Evolutionary conservation across 1,140 invertebrate species (phyloP).

Genomic region (Chelonus insularis): DNA sequence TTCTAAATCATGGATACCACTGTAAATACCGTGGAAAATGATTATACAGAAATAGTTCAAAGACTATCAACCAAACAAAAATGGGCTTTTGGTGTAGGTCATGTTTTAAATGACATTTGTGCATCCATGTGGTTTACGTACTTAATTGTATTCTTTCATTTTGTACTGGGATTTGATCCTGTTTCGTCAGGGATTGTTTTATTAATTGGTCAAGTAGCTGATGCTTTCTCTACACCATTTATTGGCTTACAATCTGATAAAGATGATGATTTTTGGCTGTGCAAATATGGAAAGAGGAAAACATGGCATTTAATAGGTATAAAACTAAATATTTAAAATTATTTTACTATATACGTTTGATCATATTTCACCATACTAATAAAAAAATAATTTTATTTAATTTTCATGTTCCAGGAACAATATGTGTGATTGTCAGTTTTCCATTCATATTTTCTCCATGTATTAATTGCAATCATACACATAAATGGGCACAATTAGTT

Average conservation of each 20-base stretch:
- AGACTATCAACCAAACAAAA: conserved; percentile 37
- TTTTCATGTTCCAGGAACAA: conserved; percentile 69
- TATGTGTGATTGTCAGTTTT: conserved; percentile 80
- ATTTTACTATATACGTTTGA: conserved; percentile 7
- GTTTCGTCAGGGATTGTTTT: conserved; percentile 77
- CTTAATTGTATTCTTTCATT: conserved; percentile 88
- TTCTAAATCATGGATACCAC: conserved; percentile 33
- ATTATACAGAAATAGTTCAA: conserved; percentile 44
- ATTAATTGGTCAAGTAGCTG: conserved; percentile 85
- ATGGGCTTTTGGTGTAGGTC: conserved; percentile 59
- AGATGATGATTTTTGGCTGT: conserved; percentile 67
- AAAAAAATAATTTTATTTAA: conserved; percentile 22
- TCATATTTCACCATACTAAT: background rate
- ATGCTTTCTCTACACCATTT: conserved; percentile 87
- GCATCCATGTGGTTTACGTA: conserved; percentile 98
- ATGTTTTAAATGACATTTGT: conserved; percentile 93
- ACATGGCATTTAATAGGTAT: conserved; percentile 90
- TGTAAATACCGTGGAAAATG: conserved; percentile 33
- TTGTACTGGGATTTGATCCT: conserved; percentile 78
- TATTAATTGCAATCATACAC: conserved; percentile 68
- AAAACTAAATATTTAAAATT: conserved; percentile 1
- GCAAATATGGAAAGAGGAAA: conserved; percentile 82
- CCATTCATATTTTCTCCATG: conserved; percentile 90
- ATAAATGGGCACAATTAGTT: conserved; percentile 76
- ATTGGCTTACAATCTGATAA: conserved; percentile 86